Evolutionary conservation across 2,113 vertebrate genomes (phyloP).

Genomic region (Anarrhichthys ocellatus): DNA sequence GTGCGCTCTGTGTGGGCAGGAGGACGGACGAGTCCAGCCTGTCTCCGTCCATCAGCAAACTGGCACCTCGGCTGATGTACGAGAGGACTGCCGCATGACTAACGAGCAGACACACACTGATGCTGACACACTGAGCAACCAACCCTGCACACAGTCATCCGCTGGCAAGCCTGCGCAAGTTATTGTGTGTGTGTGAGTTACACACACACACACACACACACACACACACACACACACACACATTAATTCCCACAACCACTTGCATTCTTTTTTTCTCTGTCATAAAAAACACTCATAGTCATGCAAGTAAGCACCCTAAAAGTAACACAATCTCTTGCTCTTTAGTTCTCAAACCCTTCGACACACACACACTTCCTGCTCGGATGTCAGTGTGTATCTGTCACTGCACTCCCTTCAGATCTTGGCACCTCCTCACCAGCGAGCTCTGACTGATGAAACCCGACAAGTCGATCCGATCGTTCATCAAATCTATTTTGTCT

Average conservation of each 20-base stretch:
- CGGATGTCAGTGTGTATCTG: constrained; percentile 43
- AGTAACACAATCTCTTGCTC: not conserved
- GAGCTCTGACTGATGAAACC: constrained; percentile 30
- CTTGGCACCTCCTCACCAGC: constrained; percentile 39
- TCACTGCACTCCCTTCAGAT: constrained; percentile 26
- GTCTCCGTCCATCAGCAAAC: constrained; percentile 67
- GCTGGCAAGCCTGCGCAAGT: not conserved
- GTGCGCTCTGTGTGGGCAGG: constrained; percentile 66
- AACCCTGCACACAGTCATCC: not conserved
- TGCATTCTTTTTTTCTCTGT: not conserved
- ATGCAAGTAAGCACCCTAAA: not conserved
- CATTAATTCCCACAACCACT: not conserved
- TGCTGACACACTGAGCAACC: constrained; percentile 3
- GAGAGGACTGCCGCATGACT: constrained; percentile 59
- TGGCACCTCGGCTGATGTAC: constrained; percentile 59
- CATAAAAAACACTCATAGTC: not conserved
- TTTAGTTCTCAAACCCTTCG: not conserved
- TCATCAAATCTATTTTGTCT: not conserved
- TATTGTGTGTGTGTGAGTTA: not conserved
- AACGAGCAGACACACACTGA: constrained; percentile 42
- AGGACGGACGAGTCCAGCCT: constrained; percentile 43
- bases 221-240: not conserved
- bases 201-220: not conserved
- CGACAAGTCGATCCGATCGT: constrained; percentile 22
- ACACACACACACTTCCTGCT: constrained; percentile 37